Percentiles rank a stretch among this genome's conserved stretches.
Evolutionary conservation across 2,888 invertebrate genomes (phyloP).

Genomic region (Cartodere bifasciata): DNA sequence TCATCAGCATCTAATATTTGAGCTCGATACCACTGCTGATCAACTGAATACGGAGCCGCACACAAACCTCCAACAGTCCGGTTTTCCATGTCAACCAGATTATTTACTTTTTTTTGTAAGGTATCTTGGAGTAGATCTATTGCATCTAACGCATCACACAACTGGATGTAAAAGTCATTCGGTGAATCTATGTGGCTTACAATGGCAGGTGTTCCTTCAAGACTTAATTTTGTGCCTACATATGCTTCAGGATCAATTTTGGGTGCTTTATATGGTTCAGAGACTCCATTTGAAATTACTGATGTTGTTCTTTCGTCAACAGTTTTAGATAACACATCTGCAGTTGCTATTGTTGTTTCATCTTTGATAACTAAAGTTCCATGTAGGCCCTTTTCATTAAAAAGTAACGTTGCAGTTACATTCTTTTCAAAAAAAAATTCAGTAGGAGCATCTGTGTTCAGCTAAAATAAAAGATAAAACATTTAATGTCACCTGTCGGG

Average conservation of each 20-base stretch:
- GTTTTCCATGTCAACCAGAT: conserved; percentile 41
- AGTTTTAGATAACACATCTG: too few species aligned
- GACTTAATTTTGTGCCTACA: too few species aligned
- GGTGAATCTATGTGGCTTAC: conserved; percentile 64
- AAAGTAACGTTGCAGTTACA: background rate
- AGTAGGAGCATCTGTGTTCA: conserved; percentile 4
- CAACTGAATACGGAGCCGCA: conserved; percentile 68
- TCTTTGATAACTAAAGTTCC: too few species aligned
- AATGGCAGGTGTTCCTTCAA: conserved; percentile 7
- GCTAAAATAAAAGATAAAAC: conserved; percentile 8
- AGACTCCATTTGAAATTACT: too few species aligned
- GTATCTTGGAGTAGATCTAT: conserved; percentile 50
- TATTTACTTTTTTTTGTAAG: conserved; percentile 45
- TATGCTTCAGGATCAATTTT: too few species aligned
- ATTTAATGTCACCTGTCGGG: too few species aligned
- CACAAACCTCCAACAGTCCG: conserved; percentile 52
- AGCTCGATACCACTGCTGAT: conserved; percentile 87
- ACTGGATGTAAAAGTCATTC: conserved; percentile 63
- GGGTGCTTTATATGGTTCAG: too few species aligned
- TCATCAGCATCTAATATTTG: conserved; percentile 68
- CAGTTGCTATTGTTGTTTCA: too few species aligned
- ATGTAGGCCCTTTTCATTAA: conserved; percentile 7
- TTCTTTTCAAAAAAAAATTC: background rate
- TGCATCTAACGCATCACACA: conserved; percentile 41
- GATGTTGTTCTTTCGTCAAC: too few species aligned